Percentiles rank a stretch among this genome's conserved stretches.
Evolutionary conservation across 2,113 vertebrate species (phyloP).

Genomic region (Xenopus tropicalis): DNA sequence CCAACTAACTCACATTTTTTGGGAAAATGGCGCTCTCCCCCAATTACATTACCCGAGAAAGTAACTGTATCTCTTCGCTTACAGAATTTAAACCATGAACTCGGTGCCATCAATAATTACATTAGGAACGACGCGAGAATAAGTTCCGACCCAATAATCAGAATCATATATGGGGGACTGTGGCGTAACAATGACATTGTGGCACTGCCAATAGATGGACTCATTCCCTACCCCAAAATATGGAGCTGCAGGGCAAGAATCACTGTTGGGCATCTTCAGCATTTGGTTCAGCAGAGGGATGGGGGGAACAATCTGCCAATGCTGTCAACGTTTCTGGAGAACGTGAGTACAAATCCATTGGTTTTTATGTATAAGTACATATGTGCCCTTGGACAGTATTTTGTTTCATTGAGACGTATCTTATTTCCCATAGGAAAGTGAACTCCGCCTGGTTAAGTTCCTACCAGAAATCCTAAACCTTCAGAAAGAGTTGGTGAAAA

Average conservation of each 20-base stretch:
- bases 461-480: slow-evolving; percentile 84
- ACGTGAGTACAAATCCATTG: slow-evolving; percentile 55
- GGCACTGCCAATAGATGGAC: slow-evolving; percentile 62
- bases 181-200: slow-evolving; percentile 63
- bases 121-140: slow-evolving; percentile 77
- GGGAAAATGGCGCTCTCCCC: no score
- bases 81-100: slow-evolving; percentile 73
- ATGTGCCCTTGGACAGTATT: no score
- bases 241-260: slow-evolving; percentile 83
- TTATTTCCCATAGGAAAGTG: slow-evolving; percentile 73
- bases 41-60: no score
- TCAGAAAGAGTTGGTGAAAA: slow-evolving; percentile 80
- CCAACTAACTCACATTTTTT: no score
- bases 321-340: slow-evolving; percentile 84
- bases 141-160: slow-evolving; percentile 74
- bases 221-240: slow-evolving; percentile 72
- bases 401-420: no score
- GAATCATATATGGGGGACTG: slow-evolving; percentile 75
- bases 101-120: slow-evolving; percentile 63
- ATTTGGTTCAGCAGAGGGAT: slow-evolving; percentile 77
- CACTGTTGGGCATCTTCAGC: slow-evolving; percentile 73
- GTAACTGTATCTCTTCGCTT: neutral
- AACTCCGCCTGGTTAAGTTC: slow-evolving; percentile 81
- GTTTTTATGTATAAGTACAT: no score
- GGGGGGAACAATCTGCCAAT: slow-evolving; percentile 74